phyloP scores from a whole-genome alignment of 1,140 invertebrate genomes.

The Euschistus heros region DNA sequence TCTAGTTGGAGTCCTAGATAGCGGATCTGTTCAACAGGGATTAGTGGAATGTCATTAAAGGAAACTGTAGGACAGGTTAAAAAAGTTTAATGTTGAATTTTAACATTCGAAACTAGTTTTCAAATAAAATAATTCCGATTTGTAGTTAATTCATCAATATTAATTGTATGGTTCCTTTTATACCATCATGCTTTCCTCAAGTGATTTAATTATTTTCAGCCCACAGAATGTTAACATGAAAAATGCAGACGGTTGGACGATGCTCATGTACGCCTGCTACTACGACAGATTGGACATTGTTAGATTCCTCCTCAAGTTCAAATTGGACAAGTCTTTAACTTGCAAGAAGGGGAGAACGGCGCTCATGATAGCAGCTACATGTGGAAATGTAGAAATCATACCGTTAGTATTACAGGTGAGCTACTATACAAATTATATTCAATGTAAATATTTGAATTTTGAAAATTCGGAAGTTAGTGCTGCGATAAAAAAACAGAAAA shows the following conservation, averaged over 20 bases:
- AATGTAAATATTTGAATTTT: not conserved
- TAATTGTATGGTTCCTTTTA: too few species aligned
- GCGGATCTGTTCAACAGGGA: too few species aligned
- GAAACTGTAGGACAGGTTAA: too few species aligned
- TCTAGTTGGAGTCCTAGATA: too few species aligned
- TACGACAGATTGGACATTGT: not conserved
- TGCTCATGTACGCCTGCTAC: conserved; percentile 25
- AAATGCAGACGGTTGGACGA: conserved; percentile 22
- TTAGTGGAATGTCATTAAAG: too few species aligned
- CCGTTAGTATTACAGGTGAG: conserved; percentile 12
- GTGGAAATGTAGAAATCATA: conserved; percentile 7
- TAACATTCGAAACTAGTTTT: too few species aligned
- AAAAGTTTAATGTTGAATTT: too few species aligned
- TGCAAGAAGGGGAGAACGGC: conserved; percentile 1
- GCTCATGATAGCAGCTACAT: conserved; percentile 19
- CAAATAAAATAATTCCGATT: too few species aligned
- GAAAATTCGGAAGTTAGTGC: not conserved
- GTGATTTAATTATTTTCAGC: conserved; percentile 5
- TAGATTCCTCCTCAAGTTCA: not conserved
- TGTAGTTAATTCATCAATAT: too few species aligned
- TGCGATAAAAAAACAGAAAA: too few species aligned
- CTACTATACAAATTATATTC: not conserved
- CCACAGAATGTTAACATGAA: conserved; percentile 11
- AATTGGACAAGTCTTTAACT: not conserved
- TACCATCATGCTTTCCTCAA: too few species aligned